Conservation (phyloP, 1,140 invertebrate species). For the Macrocentrus cingulum region DNA sequence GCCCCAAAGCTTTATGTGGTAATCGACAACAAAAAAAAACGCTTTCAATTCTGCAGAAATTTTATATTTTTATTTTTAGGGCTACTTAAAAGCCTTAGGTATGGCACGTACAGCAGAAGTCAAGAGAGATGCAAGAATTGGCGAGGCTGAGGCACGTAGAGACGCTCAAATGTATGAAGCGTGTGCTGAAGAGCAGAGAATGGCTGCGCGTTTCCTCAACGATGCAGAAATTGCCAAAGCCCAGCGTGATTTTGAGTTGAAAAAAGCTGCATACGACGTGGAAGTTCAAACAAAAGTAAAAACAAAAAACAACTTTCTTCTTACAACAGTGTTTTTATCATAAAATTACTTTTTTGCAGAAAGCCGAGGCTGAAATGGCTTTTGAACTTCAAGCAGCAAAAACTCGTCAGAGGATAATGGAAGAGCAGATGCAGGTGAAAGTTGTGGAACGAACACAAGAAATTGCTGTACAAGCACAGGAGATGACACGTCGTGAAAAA, state of each 20-base stretch:
- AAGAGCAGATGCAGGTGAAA: slow-evolving; percentile 95
- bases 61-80: slow-evolving; percentile 63
- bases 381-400: slow-evolving; percentile 94
- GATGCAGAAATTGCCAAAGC: slow-evolving; percentile 97
- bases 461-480: slow-evolving; percentile 88
- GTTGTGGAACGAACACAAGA: slow-evolving; percentile 92
- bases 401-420: slow-evolving; percentile 93
- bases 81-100: slow-evolving; percentile 91
- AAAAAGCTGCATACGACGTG: slow-evolving; percentile 95
- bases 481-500: slow-evolving; percentile 80
- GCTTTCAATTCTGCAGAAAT: too few relatives aligned
- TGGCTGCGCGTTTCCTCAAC: slow-evolving; percentile 88
- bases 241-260: slow-evolving; percentile 93
- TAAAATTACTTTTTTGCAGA: slow-evolving; percentile 48
- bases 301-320: neutral
- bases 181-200: slow-evolving; percentile 92
- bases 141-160: slow-evolving; percentile 89
- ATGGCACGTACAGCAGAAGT: slow-evolving; percentile 97
- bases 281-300: slow-evolving; percentile 92
- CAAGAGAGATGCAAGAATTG: slow-evolving; percentile 93
- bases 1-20: too few relatives aligned
- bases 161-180: slow-evolving; percentile 91
- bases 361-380: slow-evolving; percentile 94
- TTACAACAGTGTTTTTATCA: neutral
- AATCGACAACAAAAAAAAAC: too few relatives aligned